Evolutionary conservation across 2,797 vertebrate genomes (phyloP), one percentile per base, ranked within the genome.

Genomic region (Acanthopagrus latus): DNA sequence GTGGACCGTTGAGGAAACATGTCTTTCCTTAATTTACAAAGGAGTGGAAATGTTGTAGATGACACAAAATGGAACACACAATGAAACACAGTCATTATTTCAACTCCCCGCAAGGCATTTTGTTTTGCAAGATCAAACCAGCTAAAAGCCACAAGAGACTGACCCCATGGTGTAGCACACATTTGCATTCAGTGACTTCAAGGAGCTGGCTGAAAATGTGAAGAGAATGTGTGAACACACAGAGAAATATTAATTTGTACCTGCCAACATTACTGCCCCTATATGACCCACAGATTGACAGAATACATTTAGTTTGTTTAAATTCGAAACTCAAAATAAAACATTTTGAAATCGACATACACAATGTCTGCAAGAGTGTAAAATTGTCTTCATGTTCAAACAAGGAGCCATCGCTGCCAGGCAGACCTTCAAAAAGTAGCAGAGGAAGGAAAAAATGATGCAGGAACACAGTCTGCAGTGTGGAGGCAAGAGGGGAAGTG

Each of bases 151-250:
- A 68, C 47, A 25, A 14, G 73, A 48, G 68, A 48, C 67, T 68
- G 67, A 80, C 27, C 44, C 62, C 44, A 47, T 41, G 51, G 38
- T 60, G 51, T 1, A 20, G 12, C 4, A 68, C 68, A 76, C 73
- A 73, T 74, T 77, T 62, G 41, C 29, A 57, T 75, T 78, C 43
- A 38, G 13, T 47, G 44, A 65, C 41, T 57, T 54, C 29, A 64
- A 50, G 50, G 27, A 43, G 14, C 18, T 27, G 47, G 52, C 18
- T 62, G 43, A 44, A 59, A 51, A 74, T 51, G 38, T 66, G 66
- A 57, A 21, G 7, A 56, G 38, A 78, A 29, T 52, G 59, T 41
- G 17, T 46, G 27, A 80, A 33, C 20, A 18, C 20, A 59, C 12
- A 51, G 11, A 14, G 10, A 23, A 18, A 27, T 11, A 59, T 33